phyloP scores from a whole-genome alignment of 2,888 invertebrate genomes.

The Parapristionchus giblindavisi region DNA sequence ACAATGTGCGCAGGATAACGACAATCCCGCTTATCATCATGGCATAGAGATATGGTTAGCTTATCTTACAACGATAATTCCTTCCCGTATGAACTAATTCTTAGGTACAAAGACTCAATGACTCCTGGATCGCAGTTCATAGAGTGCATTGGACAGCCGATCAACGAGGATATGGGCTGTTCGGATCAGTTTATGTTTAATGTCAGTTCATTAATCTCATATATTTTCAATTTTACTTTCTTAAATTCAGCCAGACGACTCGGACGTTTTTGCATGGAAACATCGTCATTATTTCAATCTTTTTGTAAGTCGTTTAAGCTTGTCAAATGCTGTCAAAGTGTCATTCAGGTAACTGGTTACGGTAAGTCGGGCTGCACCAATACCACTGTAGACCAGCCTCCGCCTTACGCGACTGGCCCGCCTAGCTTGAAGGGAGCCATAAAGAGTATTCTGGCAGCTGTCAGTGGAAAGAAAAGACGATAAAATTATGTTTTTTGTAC shows the following conservation, averaged over 20 bases:
- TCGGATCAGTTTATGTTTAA: conserved; percentile 43
- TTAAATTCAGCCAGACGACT: conserved; percentile 35
- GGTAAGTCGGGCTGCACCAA: conserved; percentile 35
- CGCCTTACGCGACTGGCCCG: conserved; percentile 2
- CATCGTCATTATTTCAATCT: conserved; percentile 55
- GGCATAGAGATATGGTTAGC: conserved; percentile 57
- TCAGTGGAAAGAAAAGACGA: conserved; percentile 13
- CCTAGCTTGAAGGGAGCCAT: not conserved
- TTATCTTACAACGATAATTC: not conserved
- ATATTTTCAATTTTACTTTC: not conserved
- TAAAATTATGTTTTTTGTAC: too few species aligned
- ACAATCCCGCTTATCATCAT: conserved; percentile 55
- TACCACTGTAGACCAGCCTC: not conserved
- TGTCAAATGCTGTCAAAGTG: not conserved
- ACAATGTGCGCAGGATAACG: not conserved
- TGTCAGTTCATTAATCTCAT: not conserved
- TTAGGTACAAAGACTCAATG: conserved; percentile 50
- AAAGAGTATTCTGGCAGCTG: conserved; percentile 6
- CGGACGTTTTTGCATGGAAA: conserved; percentile 49
- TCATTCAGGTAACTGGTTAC: conserved; percentile 25
- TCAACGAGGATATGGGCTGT: conserved; percentile 55
- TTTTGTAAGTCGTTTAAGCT: not conserved
- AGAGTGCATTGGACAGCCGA: conserved; percentile 51
- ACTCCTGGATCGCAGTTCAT: conserved; percentile 45
- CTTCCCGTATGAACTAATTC: not conserved